Evolutionary conservation across 1,140 invertebrate genomes (phyloP).

Genomic region (Oreohelix idahoensis): DNA sequence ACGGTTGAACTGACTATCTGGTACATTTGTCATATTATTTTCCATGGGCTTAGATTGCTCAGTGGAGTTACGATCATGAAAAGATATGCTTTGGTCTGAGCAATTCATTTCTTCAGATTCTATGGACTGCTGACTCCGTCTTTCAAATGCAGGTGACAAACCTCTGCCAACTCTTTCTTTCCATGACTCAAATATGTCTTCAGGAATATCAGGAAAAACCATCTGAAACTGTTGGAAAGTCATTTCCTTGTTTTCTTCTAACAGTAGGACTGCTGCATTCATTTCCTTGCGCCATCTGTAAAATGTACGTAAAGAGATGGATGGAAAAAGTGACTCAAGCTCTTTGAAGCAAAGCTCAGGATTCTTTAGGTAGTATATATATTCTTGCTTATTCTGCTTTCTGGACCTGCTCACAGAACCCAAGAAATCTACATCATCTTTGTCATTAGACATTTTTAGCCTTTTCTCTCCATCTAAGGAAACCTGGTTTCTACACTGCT

Average conservation of each 20-base stretch:
- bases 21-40: background rate
- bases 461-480: constrained; percentile 13
- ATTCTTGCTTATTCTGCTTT: constrained; percentile 42
- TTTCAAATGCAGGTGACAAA: background rate
- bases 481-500: background rate
- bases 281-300: constrained; percentile 50
- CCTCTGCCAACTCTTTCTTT: constrained; percentile 20
- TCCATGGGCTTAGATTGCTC: background rate
- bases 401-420: constrained; percentile 9
- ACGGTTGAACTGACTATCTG: background rate
- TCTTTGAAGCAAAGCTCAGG: constrained; percentile 38
- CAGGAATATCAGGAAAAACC: constrained; percentile 41
- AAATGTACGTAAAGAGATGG: constrained; percentile 48
- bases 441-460: constrained; percentile 15
- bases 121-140: background rate
- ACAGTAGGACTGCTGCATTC: constrained; percentile 37
- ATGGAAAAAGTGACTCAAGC: constrained; percentile 34
- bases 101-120: background rate
- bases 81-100: background rate
- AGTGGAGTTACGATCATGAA: background rate
- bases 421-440: constrained; percentile 12
- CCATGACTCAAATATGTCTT: constrained; percentile 46
- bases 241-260: constrained; percentile 38
- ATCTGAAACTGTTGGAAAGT: constrained; percentile 29
- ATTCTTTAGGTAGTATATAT: constrained; percentile 37